Percentiles rank a stretch among this genome's conserved stretches.
Conservation (phyloP, 2,888 invertebrate genomes). For the Orchesellides sinensis region DNA sequence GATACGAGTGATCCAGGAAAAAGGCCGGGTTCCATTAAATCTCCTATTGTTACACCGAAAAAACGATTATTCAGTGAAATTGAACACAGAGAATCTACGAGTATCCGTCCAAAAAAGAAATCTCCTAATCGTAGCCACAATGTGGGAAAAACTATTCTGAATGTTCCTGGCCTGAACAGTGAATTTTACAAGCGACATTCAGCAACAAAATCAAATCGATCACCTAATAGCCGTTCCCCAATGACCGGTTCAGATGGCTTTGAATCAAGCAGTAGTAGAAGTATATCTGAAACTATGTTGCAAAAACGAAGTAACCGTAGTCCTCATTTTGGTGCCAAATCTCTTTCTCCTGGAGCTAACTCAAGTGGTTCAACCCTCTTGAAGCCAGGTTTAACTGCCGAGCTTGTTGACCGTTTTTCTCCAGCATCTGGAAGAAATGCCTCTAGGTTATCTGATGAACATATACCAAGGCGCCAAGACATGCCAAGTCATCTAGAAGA, state of each 20-base stretch:
- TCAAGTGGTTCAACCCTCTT: slow-evolving; percentile 20
- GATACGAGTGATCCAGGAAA: slow-evolving; percentile 26
- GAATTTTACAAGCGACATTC: slow-evolving; percentile 59
- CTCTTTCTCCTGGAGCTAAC: slow-evolving; percentile 40
- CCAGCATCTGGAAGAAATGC: slow-evolving; percentile 28
- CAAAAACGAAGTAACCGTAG: slow-evolving; percentile 53
- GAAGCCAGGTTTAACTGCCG: slow-evolving; percentile 55
- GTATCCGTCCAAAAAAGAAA: slow-evolving; percentile 67
- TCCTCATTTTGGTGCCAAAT: slow-evolving; percentile 68
- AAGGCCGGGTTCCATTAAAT: slow-evolving; percentile 19
- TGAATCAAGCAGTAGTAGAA: slow-evolving; percentile 18
- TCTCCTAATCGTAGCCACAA: slow-evolving; percentile 52
- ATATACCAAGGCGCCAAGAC: slow-evolving; percentile 17
- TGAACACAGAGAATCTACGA: slow-evolving; percentile 51
- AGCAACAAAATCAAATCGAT: not conserved
- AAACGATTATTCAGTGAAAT: slow-evolving; percentile 65
- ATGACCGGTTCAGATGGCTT: slow-evolving; percentile 14
- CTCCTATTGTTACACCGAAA: slow-evolving; percentile 53
- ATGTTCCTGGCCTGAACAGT: slow-evolving; percentile 65
- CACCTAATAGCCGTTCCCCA: not conserved
- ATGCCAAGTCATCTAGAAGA: slow-evolving; percentile 29
- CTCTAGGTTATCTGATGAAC: slow-evolving; percentile 21
- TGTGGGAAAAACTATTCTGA: slow-evolving; percentile 65
- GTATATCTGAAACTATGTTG: slow-evolving; percentile 28
- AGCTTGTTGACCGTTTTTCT: slow-evolving; percentile 56